phyloP scores from a whole-genome alignment of 2,113 vertebrate species.

The Taxidea taxus region DNA sequence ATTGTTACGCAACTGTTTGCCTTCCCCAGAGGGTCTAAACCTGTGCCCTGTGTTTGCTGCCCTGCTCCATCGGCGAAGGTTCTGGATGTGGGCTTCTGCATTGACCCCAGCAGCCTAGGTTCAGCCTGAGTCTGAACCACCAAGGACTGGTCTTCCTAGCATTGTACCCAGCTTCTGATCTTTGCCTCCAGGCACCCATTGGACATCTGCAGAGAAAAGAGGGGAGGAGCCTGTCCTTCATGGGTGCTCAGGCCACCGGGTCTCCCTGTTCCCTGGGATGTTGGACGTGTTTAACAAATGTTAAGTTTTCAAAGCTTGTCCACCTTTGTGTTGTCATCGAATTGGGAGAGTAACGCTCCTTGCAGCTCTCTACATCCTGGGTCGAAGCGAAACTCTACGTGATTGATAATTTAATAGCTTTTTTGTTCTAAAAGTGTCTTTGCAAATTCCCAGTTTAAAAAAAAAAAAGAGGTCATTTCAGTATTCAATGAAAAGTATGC shows the following conservation, averaged over 20 bases:
- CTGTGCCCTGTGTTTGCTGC: not conserved
- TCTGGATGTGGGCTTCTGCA: not conserved
- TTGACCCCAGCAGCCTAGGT: not conserved
- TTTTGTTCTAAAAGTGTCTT: not conserved
- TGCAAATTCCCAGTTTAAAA: not conserved
- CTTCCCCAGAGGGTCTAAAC: not conserved
- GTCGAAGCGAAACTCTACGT: not conserved
- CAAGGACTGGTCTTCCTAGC: rapidly evolving
- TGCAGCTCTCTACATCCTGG: not conserved
- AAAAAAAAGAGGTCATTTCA: not conserved
- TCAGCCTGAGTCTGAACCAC: no score
- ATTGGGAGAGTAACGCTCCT: not conserved
- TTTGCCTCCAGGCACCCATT: not conserved
- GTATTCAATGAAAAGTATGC: conserved; percentile 15
- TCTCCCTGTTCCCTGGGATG: not conserved
- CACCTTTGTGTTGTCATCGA: not conserved
- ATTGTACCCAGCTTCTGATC: not conserved
- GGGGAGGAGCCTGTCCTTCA: not conserved
- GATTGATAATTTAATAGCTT: not conserved
- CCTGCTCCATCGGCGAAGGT: not conserved
- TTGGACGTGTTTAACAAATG: not conserved
- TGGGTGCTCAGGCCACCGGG: not conserved
- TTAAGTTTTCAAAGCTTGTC: not conserved
- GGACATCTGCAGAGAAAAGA: not conserved
- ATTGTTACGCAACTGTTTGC: not conserved